Evolutionary conservation across 2,888 invertebrate species (phyloP).

Genomic region (Pemphredon lugubris): DNA sequence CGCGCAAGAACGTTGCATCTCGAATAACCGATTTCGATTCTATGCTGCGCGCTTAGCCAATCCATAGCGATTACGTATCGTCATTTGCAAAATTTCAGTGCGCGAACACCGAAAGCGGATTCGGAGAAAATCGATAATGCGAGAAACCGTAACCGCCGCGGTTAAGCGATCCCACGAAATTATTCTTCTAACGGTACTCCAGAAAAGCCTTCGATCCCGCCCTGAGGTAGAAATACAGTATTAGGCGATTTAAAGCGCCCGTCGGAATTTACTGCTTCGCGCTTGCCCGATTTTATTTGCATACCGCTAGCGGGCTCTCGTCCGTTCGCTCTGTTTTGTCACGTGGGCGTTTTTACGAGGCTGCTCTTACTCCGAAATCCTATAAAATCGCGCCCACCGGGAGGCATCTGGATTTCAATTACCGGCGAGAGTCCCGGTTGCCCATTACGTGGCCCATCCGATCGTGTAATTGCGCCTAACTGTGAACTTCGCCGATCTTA

Average conservation of each 20-base stretch:
- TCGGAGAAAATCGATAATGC: constrained; percentile 48
- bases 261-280: constrained; percentile 56
- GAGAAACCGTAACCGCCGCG: constrained; percentile 51
- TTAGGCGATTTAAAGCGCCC: constrained; percentile 53
- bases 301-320: constrained; percentile 35
- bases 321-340: constrained; percentile 50
- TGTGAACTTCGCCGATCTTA: constrained; percentile 56
- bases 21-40: too few relatives aligned
- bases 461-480: constrained; percentile 71
- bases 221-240: constrained; percentile 45
- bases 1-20: too few relatives aligned
- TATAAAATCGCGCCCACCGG: constrained; percentile 60
- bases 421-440: constrained; percentile 65
- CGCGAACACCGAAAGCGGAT: constrained; percentile 23
- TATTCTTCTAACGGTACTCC: constrained; percentile 57
- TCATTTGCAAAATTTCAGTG: constrained; percentile 30
- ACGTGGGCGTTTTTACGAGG: constrained; percentile 59
- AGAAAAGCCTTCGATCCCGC: constrained; percentile 34
- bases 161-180: constrained; percentile 47
- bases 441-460: constrained; percentile 70
- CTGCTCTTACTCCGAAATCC: constrained; percentile 52
- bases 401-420: constrained; percentile 72
- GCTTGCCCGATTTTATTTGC: constrained; percentile 62
- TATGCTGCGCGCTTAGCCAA: not conserved
- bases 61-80: not conserved